Evolutionary conservation across 2,888 invertebrate species (phyloP), one percentile per base, ranked within the genome.

Genomic region (Plemyria rubiginata): DNA sequence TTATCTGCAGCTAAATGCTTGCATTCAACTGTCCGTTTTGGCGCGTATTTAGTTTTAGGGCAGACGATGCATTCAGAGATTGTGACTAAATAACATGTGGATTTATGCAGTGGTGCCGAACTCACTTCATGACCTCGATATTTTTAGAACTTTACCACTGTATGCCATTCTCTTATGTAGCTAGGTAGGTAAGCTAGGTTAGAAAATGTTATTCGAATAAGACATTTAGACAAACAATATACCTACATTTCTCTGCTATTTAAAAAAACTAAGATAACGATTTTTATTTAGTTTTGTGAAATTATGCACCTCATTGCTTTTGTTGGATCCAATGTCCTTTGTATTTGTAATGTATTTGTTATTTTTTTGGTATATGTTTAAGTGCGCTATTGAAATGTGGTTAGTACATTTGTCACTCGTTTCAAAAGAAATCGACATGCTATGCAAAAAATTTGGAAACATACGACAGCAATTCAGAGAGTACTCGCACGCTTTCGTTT

Each of bases 1-100:
- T 85, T 84, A 82, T 83, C 76, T 81, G 67, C 67, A 79, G 79
- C 74, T 81, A 84, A 84, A 84, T 81, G 79, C 78, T 81, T 75
- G 79, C 79, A 82, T 81, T 81, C 80, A 80, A 68, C 76, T 79
- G 78, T 76, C 76, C 76, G 72, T 75, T 80, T 78, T 59, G 72
- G 70, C 66, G 71, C 71, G 74, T 78, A 71, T 80, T 75, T 74
- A 75, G 77, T 73, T 80, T 79, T 74, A 71, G 72, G 70, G 67
- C 69, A 60, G 60, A 56, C 49, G 64, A 53, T 66, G 61, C 61
- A 61, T 61, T 55, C 61, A 55, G 55, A 61, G 50, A 60, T 45
- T 53, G 52, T 38, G 36, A 60, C 50, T 54, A 51, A 54, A 60
- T 57, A 57, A 49, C 48, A 54, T 55, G 29, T 52, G 29, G 22